Percentiles rank a stretch among this genome's conserved stretches.
These are phyloP conservation scores for Molossus molossus DNA, from an alignment of 2,797 vertebrate species.

Conservation along the genomic window DNA sequence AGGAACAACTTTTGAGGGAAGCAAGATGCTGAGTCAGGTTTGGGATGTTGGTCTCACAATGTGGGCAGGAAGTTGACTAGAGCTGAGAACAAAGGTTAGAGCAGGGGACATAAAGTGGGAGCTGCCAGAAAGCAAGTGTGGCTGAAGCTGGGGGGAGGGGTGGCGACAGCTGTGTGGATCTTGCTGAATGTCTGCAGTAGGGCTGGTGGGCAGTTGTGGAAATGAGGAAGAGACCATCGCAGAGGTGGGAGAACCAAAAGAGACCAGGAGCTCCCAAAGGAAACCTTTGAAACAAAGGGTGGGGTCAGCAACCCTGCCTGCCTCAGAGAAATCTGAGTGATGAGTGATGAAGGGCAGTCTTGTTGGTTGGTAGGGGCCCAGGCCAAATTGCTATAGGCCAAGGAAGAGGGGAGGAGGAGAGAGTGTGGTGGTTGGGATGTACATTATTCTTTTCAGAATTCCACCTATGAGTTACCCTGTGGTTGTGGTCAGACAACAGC, in stretches of 20 bases:
- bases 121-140: neutral
- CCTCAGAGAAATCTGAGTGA: neutral
- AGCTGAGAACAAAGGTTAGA: neutral
- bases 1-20: neutral
- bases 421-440: neutral
- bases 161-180: neutral
- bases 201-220: neutral
- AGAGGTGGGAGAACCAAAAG: neutral
- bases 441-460: neutral
- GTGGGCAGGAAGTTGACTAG: neutral
- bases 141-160: neutral
- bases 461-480: neutral
- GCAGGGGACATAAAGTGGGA: neutral
- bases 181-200: neutral
- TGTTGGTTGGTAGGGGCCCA: neutral
- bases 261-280: neutral
- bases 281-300: neutral
- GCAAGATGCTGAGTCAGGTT: neutral
- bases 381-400: neutral
- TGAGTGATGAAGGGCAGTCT: neutral
- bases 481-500: neutral
- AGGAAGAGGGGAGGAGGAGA: neutral
- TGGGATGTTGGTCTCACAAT: neutral
- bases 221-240: neutral
- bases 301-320: neutral